Percentiles rank a stretch among this genome's conserved stretches.
Evolutionary conservation across 2,888 invertebrate genomes (phyloP).

Genomic region (Tipula unca): DNA sequence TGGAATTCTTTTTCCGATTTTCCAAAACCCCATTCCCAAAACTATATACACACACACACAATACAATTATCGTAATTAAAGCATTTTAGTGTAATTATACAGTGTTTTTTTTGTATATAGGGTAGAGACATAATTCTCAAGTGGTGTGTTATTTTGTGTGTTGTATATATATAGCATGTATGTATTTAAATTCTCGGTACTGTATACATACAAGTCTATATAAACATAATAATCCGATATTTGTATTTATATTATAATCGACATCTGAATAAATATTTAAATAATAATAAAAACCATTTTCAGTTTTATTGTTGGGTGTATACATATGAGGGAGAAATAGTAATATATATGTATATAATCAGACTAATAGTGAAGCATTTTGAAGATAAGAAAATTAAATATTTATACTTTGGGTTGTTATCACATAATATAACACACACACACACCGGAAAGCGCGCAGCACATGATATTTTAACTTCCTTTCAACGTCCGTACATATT

Average conservation of each 20-base stretch:
- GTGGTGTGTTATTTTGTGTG: neutral
- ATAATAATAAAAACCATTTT: conserved; percentile 15
- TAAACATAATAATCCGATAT: conserved; percentile 4
- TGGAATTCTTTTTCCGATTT: neutral
- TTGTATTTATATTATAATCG: conserved; percentile 15
- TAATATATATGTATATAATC: neutral
- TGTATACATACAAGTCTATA: neutral
- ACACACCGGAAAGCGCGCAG: neutral
- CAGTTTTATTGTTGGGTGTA: neutral
- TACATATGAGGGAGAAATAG: neutral
- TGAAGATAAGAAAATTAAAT: neutral
- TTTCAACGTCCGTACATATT: neutral
- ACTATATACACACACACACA: neutral
- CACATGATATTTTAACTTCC: neutral
- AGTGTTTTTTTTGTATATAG: neutral
- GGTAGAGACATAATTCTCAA: neutral
- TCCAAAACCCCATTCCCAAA: neutral
- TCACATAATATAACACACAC: neutral
- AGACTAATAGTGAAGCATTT: neutral
- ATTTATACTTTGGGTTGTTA: neutral
- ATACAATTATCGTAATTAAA: neutral
- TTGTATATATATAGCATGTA: neutral
- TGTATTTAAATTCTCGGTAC: neutral
- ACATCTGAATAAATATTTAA: conserved; percentile 18
- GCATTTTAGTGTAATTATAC: conserved; percentile 8